Evolutionary conservation across 1,140 invertebrate genomes (phyloP).

Genomic region (Sarcophaga peregrina): DNA sequence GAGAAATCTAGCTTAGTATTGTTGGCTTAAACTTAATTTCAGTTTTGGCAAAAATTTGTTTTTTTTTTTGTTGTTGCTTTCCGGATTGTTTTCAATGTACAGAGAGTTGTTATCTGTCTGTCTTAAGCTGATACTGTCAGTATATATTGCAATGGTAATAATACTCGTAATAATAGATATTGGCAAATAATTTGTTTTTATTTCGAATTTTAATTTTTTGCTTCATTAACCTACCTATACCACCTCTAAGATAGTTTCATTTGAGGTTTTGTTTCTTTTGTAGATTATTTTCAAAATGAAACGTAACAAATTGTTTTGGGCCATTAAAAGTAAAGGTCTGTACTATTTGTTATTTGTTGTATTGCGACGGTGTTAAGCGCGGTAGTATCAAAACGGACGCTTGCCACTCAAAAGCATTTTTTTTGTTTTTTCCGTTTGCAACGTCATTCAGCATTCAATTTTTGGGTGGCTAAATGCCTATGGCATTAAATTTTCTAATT

Average conservation of each 20-base stretch:
- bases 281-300: not conserved
- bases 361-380: not conserved
- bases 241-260: too few species aligned
- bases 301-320: not conserved
- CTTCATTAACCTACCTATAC: too few species aligned
- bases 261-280: too few species aligned
- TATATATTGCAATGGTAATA: not conserved
- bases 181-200: conserved; percentile 18
- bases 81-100: too few species aligned
- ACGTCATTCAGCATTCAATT: conserved; percentile 22
- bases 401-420: conserved; percentile 28
- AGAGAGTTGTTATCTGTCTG: too few species aligned
- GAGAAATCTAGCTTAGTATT: conserved; percentile 48
- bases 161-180: conserved; percentile 20
- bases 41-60: not conserved
- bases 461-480: conserved; percentile 32
- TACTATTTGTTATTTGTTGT: not conserved
- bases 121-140: conserved; percentile 11
- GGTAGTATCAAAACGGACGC: conserved; percentile 9
- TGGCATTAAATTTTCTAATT: not conserved
- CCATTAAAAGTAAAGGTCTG: not conserved
- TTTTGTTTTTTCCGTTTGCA: not conserved
- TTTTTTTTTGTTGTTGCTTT: too few species aligned
- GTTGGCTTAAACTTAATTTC: not conserved
- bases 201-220: not conserved